Conservation (phyloP, 2,888 invertebrate species). For the Tetheella fluctuosa region DNA sequence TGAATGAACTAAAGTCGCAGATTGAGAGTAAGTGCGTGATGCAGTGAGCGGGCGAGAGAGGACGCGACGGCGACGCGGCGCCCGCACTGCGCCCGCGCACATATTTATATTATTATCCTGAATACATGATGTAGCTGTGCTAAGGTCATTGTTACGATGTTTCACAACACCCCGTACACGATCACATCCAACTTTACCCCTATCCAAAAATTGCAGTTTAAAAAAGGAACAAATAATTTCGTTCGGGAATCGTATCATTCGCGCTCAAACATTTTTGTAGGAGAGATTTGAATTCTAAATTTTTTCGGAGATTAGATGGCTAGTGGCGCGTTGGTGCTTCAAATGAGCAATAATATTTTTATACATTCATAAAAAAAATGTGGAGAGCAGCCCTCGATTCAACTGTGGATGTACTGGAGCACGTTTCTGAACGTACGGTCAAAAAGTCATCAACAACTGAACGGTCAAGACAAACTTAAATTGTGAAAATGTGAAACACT, state of each 20-base stretch:
- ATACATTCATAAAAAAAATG: slow-evolving; percentile 77
- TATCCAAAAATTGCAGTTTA: slow-evolving; percentile 36
- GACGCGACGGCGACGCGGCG: slow-evolving; percentile 24
- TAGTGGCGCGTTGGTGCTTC: slow-evolving; percentile 83
- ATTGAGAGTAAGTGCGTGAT: slow-evolving; percentile 98
- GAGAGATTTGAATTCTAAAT: slow-evolving; percentile 74
- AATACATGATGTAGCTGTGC: slow-evolving; percentile 83
- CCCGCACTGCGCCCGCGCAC: slow-evolving; percentile 29
- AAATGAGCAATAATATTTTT: slow-evolving; percentile 84
- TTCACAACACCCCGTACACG: slow-evolving; percentile 30
- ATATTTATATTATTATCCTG: slow-evolving; percentile 50
- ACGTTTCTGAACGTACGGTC: slow-evolving; percentile 59
- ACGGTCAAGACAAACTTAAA: slow-evolving; percentile 28
- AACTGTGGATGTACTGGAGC: slow-evolving; percentile 38
- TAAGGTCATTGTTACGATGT: slow-evolving; percentile 67
- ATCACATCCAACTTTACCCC: slow-evolving; percentile 46
- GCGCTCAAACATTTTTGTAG: slow-evolving; percentile 73
- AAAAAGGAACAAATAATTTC: slow-evolving; percentile 45
- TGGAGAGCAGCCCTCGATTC: slow-evolving; percentile 65
- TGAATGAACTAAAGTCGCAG: slow-evolving; percentile 97
- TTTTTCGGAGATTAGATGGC: slow-evolving; percentile 77
- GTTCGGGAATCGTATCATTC: slow-evolving; percentile 64
- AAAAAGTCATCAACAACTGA: slow-evolving; percentile 62
- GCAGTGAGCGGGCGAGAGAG: slow-evolving; percentile 87
- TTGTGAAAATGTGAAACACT: slow-evolving; percentile 38